These are phyloP conservation scores for Pelodiscus sinensis DNA, from an alignment of 2,113 vertebrate species.

Conservation along the genomic window DNA sequence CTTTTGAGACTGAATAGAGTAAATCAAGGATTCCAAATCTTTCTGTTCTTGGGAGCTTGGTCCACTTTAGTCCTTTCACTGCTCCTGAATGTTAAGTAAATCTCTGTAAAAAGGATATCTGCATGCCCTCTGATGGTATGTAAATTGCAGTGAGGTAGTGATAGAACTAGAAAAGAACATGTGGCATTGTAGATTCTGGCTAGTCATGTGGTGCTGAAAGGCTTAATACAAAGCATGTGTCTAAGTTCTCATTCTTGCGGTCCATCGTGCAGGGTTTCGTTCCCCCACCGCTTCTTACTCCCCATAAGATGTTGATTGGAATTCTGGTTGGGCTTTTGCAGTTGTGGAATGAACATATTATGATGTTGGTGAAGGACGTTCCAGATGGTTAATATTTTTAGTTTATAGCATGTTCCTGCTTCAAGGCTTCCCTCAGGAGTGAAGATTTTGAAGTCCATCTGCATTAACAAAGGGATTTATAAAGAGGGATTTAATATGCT, in stretches of 20 bases:
- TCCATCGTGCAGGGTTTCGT: neutral
- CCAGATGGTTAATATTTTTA: neutral
- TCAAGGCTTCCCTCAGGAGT: neutral
- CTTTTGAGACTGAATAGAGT: conserved; percentile 65
- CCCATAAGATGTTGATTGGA: neutral
- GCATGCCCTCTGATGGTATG: accelerated
- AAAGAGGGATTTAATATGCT: neutral
- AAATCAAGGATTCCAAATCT: conserved; percentile 10
- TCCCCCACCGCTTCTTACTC: neutral
- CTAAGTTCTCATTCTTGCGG: neutral
- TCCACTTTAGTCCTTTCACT: neutral
- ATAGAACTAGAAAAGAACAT: neutral
- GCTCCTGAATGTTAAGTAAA: neutral
- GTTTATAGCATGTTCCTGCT: neutral
- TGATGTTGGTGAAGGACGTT: neutral
- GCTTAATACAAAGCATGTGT: neutral
- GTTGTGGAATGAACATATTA: neutral
- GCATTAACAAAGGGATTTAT: neutral
- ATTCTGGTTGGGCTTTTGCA: neutral
- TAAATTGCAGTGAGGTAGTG: accelerated
- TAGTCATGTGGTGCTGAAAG: neutral
- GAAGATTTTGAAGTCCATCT: neutral
- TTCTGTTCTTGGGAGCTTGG: neutral
- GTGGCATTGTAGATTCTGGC: accelerated
- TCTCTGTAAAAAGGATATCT: neutral